phyloP scores from a whole-genome alignment of 2,888 invertebrate genomes.

The Dryadula phaetusa region DNA sequence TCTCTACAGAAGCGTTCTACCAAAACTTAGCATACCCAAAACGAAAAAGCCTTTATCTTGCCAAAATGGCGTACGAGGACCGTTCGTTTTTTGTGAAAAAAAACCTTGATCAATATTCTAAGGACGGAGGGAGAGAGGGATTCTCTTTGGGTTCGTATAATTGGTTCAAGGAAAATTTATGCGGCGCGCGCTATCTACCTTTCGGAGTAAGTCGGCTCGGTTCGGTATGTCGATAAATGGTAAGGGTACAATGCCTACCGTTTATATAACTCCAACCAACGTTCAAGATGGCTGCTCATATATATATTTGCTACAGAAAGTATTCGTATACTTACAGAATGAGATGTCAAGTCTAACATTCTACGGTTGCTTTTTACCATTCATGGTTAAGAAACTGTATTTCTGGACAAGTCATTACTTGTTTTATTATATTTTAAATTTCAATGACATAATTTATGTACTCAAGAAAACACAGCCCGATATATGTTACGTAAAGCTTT shows the following conservation, averaged over 20 bases:
- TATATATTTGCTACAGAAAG: constrained; percentile 7
- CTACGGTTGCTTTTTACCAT: neutral
- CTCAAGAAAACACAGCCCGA: constrained; percentile 42
- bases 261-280: constrained; percentile 44
- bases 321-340: neutral
- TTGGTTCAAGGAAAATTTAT: constrained; percentile 72
- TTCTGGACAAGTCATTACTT: neutral
- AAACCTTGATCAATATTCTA: constrained; percentile 78
- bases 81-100: constrained; percentile 66
- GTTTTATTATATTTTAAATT: neutral
- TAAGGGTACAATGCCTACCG: constrained; percentile 50
- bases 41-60: constrained; percentile 69
- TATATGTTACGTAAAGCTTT: constrained; percentile 54
- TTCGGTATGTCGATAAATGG: constrained; percentile 56
- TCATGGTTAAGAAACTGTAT: neutral
- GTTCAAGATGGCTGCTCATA: constrained; percentile 26
- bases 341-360: constrained; percentile 5
- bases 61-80: constrained; percentile 68
- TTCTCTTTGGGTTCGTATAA: constrained; percentile 64
- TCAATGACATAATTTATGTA: constrained; percentile 18
- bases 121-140: constrained; percentile 61
- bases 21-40: constrained; percentile 61
- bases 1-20: constrained; percentile 57
- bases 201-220: constrained; percentile 54
- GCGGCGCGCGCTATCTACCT: constrained; percentile 62